Conservation (phyloP, 1,140 invertebrate species). For the Pseudomyrmex dendroicus region DNA sequence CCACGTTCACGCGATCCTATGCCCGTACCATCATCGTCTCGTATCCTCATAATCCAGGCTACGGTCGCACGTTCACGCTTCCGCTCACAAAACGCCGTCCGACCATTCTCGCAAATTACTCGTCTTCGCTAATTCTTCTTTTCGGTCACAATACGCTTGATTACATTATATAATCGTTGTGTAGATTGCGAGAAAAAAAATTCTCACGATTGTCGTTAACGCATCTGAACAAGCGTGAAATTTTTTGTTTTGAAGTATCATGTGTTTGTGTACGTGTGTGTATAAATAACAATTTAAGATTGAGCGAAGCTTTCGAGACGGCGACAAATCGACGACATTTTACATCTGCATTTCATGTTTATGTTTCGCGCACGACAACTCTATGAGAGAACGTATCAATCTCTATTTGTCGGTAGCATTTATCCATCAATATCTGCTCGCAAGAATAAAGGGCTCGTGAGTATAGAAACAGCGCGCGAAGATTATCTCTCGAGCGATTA, state of each 20-base stretch:
- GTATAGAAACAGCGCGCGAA: constrained; percentile 19
- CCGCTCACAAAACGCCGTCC: constrained; percentile 10
- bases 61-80: constrained; percentile 38
- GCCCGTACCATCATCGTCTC: constrained; percentile 36
- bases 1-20: constrained; percentile 67
- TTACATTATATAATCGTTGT: not conserved
- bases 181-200: not conserved
- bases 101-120: constrained; percentile 44
- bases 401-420: constrained; percentile 51
- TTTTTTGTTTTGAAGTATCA: not conserved
- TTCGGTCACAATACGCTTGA: constrained; percentile 8
- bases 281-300: constrained; percentile 9
- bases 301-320: not conserved
- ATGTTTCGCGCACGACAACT: constrained; percentile 39
- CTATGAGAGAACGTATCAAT: constrained; percentile 48
- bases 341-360: constrained; percentile 29
- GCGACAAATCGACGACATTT: constrained; percentile 11
- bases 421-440: constrained; percentile 50
- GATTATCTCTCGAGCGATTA: constrained; percentile 55
- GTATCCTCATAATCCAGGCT: constrained; percentile 53
- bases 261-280: not conserved
- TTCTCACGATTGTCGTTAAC: not conserved
- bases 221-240: not conserved
- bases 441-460: constrained; percentile 41
- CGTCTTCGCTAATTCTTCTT: constrained; percentile 17